Percentiles rank a stretch among this genome's conserved stretches.
phyloP scores from a whole-genome alignment of 2,113 vertebrate species.

The Paramormyrops kingsleyae region DNA sequence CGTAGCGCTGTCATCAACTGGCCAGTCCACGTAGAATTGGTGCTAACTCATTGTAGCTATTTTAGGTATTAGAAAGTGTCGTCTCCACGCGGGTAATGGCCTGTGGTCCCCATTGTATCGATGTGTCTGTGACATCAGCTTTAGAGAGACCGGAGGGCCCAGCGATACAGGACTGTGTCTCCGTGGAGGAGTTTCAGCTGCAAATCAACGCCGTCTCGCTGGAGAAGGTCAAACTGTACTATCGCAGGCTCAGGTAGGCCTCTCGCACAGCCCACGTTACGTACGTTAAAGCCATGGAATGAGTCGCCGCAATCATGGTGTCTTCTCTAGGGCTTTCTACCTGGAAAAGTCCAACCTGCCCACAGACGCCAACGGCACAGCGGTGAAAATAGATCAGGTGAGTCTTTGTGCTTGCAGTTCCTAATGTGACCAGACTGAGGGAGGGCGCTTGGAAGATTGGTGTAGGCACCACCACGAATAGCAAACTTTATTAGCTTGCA shows the following conservation, averaged over 20 bases:
- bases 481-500: neutral
- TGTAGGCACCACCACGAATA: neutral
- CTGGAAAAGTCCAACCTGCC: constrained; percentile 90
- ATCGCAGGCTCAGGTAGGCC: constrained; percentile 86
- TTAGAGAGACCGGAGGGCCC: constrained; percentile 76
- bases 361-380: constrained; percentile 82
- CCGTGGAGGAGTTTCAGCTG: constrained; percentile 81
- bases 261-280: too few species aligned
- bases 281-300: neutral
- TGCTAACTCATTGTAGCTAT: neutral
- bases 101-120: neutral
- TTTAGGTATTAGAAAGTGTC: neutral
- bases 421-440: neutral
- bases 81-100: neutral
- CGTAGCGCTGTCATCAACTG: neutral
- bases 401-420: constrained; percentile 20
- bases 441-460: neutral
- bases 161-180: constrained; percentile 51
- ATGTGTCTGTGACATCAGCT: constrained; percentile 54
- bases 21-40: neutral
- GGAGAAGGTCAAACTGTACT: constrained; percentile 91
- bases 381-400: constrained; percentile 97
- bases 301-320: neutral
- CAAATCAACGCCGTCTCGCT: constrained; percentile 80
- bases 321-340: constrained; percentile 74